Conservation (phyloP, 2,797 vertebrate species). For the Selene dorsalis region DNA sequence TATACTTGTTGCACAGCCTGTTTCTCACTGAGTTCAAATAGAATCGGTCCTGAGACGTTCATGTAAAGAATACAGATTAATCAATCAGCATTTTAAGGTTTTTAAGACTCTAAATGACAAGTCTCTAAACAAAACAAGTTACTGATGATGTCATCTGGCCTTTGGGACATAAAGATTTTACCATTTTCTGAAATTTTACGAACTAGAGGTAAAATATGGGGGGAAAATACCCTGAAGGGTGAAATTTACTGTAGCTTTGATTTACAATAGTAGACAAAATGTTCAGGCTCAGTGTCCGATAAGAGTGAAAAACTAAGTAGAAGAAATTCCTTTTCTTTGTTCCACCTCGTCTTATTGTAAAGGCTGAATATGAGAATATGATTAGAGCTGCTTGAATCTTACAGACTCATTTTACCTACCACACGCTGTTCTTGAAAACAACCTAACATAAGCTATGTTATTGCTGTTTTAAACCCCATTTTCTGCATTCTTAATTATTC, state of each 20-base stretch:
- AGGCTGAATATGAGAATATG: constrained; percentile 11
- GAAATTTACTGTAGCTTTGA: neutral
- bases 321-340: neutral
- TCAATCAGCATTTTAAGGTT: neutral
- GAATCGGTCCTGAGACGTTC: neutral
- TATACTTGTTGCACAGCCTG: neutral
- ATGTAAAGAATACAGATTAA: neutral
- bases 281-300: neutral
- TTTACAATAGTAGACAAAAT: neutral
- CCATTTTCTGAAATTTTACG: neutral
- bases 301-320: neutral
- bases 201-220: neutral
- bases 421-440: constrained; percentile 52
- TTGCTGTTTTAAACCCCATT: constrained; percentile 64
- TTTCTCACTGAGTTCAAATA: neutral
- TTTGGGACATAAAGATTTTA: neutral
- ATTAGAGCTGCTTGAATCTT: constrained; percentile 19
- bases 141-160: too few relatives aligned
- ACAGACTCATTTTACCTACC: constrained; percentile 44
- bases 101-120: neutral
- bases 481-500: constrained; percentile 78
- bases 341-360: constrained; percentile 7
- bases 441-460: constrained; percentile 56
- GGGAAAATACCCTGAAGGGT: neutral
- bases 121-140: too few relatives aligned